Evolutionary conservation across 2,797 vertebrate species (phyloP).

Genomic region (Hoplostethus atlanticus): DNA sequence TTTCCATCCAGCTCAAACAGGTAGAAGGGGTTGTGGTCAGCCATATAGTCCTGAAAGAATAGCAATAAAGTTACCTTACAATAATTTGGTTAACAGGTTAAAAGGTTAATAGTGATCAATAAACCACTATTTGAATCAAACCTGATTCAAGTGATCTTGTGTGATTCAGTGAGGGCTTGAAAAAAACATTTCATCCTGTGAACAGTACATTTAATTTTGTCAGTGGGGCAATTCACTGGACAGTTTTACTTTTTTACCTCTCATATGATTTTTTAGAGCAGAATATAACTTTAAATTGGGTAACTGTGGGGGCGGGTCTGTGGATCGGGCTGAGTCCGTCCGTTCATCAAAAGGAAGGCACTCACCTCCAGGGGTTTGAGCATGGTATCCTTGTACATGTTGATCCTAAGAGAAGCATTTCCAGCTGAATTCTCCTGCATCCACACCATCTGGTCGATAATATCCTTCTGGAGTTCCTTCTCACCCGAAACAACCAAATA

Average conservation of each 20-base stretch:
- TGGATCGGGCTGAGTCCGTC: no score
- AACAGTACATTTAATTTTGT: no score
- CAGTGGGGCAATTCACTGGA: no score
- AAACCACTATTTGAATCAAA: not conserved
- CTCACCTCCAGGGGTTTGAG: conserved; percentile 89
- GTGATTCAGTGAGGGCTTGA: no score
- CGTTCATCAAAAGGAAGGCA: not conserved
- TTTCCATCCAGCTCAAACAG: conserved; percentile 93
- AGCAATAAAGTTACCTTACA: not conserved
- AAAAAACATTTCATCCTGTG: no score
- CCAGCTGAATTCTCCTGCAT: conserved; percentile 85
- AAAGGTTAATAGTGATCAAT: no score
- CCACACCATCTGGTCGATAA: conserved; percentile 84
- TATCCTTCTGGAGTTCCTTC: conserved; percentile 64
- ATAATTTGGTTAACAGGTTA: not conserved
- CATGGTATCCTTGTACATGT: conserved; percentile 86
- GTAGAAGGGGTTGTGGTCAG: conserved; percentile 84
- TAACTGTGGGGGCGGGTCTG: no score
- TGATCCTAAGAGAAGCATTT: conserved; percentile 81
- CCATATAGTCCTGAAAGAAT: conserved; percentile 87
- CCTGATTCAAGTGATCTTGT: not conserved
- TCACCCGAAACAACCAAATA: conserved; percentile 25
- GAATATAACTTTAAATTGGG: no score
- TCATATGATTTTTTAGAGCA: no score
- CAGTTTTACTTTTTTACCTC: no score